phyloP scores from a whole-genome alignment of 2,888 invertebrate genomes.

The Ormyrus pomaceus region DNA sequence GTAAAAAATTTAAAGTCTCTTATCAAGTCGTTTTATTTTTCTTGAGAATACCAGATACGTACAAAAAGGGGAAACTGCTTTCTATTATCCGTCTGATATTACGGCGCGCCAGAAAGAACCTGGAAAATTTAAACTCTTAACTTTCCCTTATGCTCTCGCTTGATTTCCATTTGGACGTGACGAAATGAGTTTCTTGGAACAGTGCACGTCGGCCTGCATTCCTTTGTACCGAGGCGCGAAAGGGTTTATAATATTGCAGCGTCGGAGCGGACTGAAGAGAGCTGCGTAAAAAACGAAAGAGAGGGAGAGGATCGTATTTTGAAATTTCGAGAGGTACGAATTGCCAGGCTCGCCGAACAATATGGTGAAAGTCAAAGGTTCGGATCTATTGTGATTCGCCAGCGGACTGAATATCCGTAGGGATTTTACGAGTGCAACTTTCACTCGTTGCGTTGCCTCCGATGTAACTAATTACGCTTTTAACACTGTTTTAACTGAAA shows the following conservation, averaged over 20 bases:
- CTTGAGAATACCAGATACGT: no score
- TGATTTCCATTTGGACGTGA: constrained; percentile 18
- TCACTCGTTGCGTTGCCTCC: constrained; percentile 19
- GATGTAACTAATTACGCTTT: no score
- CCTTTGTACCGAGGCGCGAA: constrained; percentile 8
- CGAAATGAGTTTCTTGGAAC: constrained; percentile 19
- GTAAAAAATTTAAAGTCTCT: no score
- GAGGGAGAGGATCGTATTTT: constrained; percentile 4
- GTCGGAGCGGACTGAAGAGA: not conserved
- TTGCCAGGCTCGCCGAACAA: constrained; percentile 16
- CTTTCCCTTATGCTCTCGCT: constrained; percentile 29
- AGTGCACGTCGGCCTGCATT: not conserved
- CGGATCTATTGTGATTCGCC: constrained; percentile 63
- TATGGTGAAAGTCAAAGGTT: constrained; percentile 57
- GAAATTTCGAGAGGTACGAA: constrained; percentile 23
- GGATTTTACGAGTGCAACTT: constrained; percentile 49
- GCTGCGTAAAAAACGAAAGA: constrained; percentile 3
- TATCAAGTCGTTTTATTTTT: no score
- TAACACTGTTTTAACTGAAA: no score
- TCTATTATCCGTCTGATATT: no score
- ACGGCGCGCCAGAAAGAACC: constrained; percentile 6
- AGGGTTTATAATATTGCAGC: constrained; percentile 14
- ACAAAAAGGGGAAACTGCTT: no score
- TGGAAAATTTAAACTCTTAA: constrained; percentile 35
- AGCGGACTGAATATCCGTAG: constrained; percentile 65